phyloP scores from a whole-genome alignment of 2,797 vertebrate species.

The Ptychobarbus kaznakovi region DNA sequence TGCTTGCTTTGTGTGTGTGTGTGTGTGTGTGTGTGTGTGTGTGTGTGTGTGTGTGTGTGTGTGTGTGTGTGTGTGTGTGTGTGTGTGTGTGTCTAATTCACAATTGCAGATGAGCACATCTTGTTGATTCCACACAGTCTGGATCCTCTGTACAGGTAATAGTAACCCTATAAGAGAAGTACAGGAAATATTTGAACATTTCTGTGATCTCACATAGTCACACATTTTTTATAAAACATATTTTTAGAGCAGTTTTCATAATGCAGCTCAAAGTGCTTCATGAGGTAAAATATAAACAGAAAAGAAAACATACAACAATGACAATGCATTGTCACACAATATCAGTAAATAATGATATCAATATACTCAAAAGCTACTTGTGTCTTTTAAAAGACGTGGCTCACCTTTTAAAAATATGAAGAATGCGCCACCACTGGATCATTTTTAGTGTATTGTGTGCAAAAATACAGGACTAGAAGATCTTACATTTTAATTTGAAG shows the following conservation, averaged over 20 bases:
- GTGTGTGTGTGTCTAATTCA: constrained; percentile 73
- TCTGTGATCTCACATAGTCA: neutral
- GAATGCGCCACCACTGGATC: neutral
- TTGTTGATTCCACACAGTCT: constrained; percentile 87
- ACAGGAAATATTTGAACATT: constrained; percentile 21
- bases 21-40: too few species aligned
- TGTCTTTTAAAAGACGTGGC: neutral
- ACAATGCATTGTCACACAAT: neutral
- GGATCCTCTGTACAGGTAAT: constrained; percentile 86
- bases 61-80: neutral
- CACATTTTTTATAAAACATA: neutral
- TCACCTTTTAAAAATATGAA: neutral
- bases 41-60: constrained; percentile 4
- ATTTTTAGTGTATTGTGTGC: neutral
- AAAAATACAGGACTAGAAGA: neutral
- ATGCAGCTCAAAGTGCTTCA: neutral
- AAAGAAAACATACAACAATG: neutral
- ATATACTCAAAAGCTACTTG: neutral
- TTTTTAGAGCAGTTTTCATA: neutral
- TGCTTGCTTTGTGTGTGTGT: neutral
- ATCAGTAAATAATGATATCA: neutral
- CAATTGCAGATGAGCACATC: constrained; percentile 88
- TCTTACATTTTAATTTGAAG: neutral
- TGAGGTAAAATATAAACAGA: neutral
- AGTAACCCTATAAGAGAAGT: constrained; percentile 83